Evolutionary conservation across 1,140 invertebrate genomes (phyloP), one percentile per base, ranked within the genome.

Genomic region (Cylas formicarius): DNA sequence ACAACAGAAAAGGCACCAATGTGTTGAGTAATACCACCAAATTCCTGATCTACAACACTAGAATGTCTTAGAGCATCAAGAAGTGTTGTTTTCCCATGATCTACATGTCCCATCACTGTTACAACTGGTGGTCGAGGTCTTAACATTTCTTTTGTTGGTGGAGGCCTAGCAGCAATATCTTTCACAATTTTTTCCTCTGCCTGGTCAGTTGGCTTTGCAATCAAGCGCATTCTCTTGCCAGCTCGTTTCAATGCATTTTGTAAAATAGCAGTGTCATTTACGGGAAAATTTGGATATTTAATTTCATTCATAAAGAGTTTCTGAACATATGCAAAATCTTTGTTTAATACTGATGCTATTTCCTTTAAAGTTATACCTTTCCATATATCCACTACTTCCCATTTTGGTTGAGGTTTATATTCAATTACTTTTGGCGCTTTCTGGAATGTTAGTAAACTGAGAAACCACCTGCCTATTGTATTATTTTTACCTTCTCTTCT

Each of bases 11-110:
- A 99, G 22, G 97, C 97, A 48, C 96, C 97, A 65, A 99, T 98
- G 67, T 99, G 95, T 67, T 99, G 97, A 0, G 97, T 99, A 28
- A 99, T 99, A 11, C 97, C 97, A n/a, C 97, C 97, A 71, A 94
- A 96, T 73, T 99, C 97, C 23, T 80, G 72, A 13, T 83, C 76
- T 0, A 93, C 94, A 24, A 99, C 82, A 44, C 81, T 77, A 0
- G 91, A 81, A 38, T 93, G 77, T 40, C 96, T 68, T 13, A 99
- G 67, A 1, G 85, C 72, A 72, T 99, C 97, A 5, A 99, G 67
- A 3, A 99, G 71, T 3, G 96, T 98, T 3, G 97, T 99, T 77
- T 99, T 99, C 2, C 95, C 95, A 73, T 99, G 96, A 76, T 99
- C 96, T 2, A 99, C 93, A 71, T 99, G 96, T 0, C 96, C 96